Conservation (phyloP, 2,797 vertebrate genomes). For the Oreortyx pictus region DNA sequence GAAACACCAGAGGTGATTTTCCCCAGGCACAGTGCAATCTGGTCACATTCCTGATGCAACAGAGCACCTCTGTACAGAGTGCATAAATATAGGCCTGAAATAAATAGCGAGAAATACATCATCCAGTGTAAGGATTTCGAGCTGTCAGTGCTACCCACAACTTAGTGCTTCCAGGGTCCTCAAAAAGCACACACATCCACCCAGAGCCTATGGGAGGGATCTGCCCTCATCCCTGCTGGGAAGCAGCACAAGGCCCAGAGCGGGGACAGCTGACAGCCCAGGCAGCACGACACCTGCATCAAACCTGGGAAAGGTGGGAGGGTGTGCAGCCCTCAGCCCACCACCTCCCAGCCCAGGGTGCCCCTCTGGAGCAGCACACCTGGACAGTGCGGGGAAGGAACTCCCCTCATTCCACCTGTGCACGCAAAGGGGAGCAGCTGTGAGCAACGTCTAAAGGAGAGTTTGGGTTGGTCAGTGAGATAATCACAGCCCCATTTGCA, state of each 20-base stretch:
- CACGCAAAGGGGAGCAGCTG: neutral
- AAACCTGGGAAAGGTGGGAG: accelerated
- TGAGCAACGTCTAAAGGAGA: accelerated
- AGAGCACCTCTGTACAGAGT: neutral
- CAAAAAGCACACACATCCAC: neutral
- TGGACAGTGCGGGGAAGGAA: accelerated
- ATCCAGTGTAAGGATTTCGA: neutral
- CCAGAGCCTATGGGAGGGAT: neutral
- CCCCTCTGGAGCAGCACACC: neutral
- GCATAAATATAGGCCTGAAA: neutral
- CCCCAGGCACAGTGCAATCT: neutral
- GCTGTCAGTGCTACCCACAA: neutral
- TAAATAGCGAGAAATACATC: neutral
- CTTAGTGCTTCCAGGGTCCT: neutral
- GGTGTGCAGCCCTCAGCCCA: neutral
- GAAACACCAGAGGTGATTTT: neutral
- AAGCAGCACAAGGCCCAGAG: neutral
- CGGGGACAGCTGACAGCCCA: neutral
- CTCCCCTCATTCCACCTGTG: neutral
- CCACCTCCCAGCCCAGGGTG: accelerated
- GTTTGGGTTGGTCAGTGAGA: accelerated
- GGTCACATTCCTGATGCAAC: neutral
- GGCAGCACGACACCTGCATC: accelerated
- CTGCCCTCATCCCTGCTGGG: neutral
- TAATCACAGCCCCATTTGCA: neutral